These are phyloP conservation scores for Meteorus cinctellus DNA, from an alignment of 2,888 invertebrate genomes.

Conservation along the genomic window DNA sequence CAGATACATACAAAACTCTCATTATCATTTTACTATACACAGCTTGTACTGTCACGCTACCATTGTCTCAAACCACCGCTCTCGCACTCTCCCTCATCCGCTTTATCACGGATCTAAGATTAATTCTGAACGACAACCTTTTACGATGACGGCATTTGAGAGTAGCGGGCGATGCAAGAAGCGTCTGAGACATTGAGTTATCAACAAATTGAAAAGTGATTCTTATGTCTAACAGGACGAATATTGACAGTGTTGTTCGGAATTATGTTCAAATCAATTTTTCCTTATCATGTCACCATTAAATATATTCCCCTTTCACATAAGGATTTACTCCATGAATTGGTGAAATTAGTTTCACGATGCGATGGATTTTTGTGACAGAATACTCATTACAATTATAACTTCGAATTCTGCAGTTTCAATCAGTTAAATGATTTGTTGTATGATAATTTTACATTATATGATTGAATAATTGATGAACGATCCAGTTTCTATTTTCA, in stretches of 20 bases:
- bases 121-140: conserved; percentile 49
- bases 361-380: too few species aligned
- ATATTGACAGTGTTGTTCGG: neutral
- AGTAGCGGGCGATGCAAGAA: neutral
- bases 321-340: too few species aligned
- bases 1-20: conserved; percentile 57
- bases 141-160: conserved; percentile 20
- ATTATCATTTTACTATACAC: conserved; percentile 45
- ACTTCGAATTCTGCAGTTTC: too few species aligned
- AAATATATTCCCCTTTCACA: too few species aligned
- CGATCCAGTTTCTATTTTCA: too few species aligned
- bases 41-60: conserved; percentile 32
- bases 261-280: neutral
- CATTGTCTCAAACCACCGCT: conserved; percentile 38
- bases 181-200: neutral
- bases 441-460: too few species aligned
- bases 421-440: too few species aligned
- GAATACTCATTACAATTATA: too few species aligned
- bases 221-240: neutral
- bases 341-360: too few species aligned
- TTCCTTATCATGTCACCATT: neutral
- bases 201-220: neutral
- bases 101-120: conserved; percentile 35
- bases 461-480: too few species aligned
- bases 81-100: neutral